Conservation (phyloP, 1,140 invertebrate species). For the Onthophagus taurus region DNA sequence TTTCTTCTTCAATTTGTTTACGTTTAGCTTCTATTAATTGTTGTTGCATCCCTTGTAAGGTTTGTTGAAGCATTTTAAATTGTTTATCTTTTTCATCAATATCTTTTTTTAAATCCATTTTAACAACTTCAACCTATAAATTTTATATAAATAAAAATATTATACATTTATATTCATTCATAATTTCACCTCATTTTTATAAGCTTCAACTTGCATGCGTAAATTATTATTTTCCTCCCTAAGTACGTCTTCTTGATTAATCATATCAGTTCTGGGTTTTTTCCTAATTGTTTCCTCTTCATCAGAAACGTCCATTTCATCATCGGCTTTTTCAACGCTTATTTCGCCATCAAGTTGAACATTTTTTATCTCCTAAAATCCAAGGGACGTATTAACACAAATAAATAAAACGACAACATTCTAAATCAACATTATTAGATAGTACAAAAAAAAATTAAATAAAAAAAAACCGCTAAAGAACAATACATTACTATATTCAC, state of each 20-base stretch:
- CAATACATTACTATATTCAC: too few species aligned
- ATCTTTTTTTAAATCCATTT: conserved; percentile 59
- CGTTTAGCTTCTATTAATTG: conserved; percentile 55
- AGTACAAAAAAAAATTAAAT: conserved; percentile 6
- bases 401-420: neutral
- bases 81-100: conserved; percentile 61
- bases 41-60: conserved; percentile 70
- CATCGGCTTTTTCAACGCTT: conserved; percentile 53
- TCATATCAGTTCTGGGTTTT: conserved; percentile 38
- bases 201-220: conserved; percentile 85
- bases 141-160: neutral
- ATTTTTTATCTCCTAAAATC: conserved; percentile 64
- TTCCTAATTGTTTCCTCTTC: conserved; percentile 48
- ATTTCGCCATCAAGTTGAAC: conserved; percentile 64
- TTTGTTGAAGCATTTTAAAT: conserved; percentile 63
- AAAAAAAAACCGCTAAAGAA: neutral
- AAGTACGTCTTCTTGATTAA: conserved; percentile 39
- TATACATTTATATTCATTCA: too few species aligned
- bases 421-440: neutral
- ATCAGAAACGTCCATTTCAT: conserved; percentile 76
- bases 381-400: neutral
- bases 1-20: conserved; percentile 52
- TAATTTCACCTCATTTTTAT: conserved; percentile 92
- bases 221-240: conserved; percentile 86
- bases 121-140: conserved; percentile 48